phyloP scores from a whole-genome alignment of 2,113 vertebrate species.

The Perca schrenkii region DNA sequence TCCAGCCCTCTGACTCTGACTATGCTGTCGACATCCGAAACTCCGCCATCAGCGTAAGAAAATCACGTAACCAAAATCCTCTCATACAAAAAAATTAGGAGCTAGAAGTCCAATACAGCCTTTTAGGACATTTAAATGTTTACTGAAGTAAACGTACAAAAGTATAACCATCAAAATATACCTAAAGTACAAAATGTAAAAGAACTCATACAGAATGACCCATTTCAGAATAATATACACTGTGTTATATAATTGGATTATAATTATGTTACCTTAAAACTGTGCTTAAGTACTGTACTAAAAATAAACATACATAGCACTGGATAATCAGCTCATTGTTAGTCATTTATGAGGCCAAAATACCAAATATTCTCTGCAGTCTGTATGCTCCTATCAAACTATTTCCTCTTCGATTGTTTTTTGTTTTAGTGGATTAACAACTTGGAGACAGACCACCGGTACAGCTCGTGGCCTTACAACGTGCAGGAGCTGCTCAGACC shows the following conservation, averaged over 20 bases:
- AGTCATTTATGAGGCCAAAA: neutral
- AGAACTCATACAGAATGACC: neutral
- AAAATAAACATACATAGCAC: neutral
- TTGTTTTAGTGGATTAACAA: constrained; percentile 96
- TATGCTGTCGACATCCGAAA: constrained; percentile 96
- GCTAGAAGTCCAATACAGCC: neutral
- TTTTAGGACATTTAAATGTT: neutral
- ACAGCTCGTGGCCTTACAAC: constrained; percentile 93
- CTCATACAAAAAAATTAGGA: too few species aligned
- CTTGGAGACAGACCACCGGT: constrained; percentile 91
- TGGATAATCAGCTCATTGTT: neutral
- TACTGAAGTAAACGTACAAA: neutral
- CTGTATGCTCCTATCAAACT: neutral
- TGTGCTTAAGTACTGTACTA: neutral
- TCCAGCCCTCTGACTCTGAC: constrained; percentile 93
- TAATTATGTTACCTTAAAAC: neutral
- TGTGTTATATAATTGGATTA: neutral
- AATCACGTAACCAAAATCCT: neutral
- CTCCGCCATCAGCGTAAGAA: constrained; percentile 91
- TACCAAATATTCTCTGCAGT: neutral
- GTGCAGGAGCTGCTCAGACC: constrained; percentile 95
- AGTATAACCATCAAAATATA: neutral
- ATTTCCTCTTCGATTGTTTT: neutral
- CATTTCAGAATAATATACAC: neutral
- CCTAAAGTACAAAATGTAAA: neutral